These are phyloP conservation scores for Nycticorax nycticorax DNA, from an alignment of 2,113 vertebrate genomes.

Conservation along the genomic window DNA sequence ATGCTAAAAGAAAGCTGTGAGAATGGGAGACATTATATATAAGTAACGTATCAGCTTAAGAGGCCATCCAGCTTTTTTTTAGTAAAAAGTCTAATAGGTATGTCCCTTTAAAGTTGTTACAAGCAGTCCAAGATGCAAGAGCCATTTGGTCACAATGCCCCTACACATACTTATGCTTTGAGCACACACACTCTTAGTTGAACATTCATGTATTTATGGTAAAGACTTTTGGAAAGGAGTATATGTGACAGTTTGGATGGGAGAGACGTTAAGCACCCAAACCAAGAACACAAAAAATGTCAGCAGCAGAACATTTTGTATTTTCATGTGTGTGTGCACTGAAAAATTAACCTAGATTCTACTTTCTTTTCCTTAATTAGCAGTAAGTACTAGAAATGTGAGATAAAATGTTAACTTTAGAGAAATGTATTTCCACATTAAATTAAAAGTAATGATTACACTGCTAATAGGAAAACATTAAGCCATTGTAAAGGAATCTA, in stretches of 20 bases:
- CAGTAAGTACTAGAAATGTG: background rate
- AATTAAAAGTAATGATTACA: background rate
- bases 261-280: background rate
- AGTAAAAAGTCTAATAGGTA: background rate
- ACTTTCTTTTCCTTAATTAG: background rate
- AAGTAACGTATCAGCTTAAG: background rate
- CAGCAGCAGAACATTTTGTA: background rate
- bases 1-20: background rate
- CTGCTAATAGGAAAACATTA: background rate
- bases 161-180: background rate
- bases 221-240: background rate
- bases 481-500: background rate
- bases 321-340: accelerated
- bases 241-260: background rate
- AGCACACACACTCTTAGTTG: background rate
- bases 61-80: background rate
- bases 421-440: background rate
- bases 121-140: background rate
- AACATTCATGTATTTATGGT: background rate
- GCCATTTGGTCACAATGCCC: background rate
- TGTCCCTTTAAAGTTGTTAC: background rate
- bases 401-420: background rate
- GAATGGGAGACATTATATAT: background rate
- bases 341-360: background rate
- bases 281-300: background rate